These are phyloP conservation scores for Clarias magur DNA, from an alignment of 2,113 vertebrate genomes.

Conservation along the genomic window DNA sequence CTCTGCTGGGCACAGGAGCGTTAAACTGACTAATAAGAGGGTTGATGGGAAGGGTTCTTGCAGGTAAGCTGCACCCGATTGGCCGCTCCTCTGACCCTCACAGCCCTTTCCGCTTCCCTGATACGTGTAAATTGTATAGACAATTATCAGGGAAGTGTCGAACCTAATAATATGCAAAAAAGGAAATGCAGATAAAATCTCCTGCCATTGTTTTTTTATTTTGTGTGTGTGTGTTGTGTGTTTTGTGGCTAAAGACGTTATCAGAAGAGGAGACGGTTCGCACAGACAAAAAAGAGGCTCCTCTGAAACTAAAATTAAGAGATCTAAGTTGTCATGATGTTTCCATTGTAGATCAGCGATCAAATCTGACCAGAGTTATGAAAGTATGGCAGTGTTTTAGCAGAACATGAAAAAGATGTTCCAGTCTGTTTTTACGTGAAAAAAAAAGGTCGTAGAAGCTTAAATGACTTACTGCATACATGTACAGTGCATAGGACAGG, in stretches of 20 bases:
- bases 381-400: neutral
- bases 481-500: neutral
- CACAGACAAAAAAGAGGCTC: neutral
- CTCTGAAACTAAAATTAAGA: neutral
- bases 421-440: neutral
- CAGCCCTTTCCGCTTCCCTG: slow-evolving; percentile 47
- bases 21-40: slow-evolving; percentile 87
- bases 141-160: slow-evolving; percentile 15
- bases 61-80: slow-evolving; percentile 77
- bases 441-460: neutral
- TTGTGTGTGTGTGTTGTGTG: slow-evolving; percentile 31
- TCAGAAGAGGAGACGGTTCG: slow-evolving; percentile 1
- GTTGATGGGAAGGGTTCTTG: slow-evolving; percentile 84
- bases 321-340: neutral
- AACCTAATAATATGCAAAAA: neutral
- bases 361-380: neutral
- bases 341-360: neutral
- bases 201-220: slow-evolving; percentile 7
- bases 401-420: neutral
- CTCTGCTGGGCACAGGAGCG: slow-evolving; percentile 80
- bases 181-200: neutral
- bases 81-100: slow-evolving; percentile 39
- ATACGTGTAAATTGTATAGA: slow-evolving; percentile 5
- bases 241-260: slow-evolving; percentile 7
- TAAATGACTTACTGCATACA: neutral